Percentiles rank a stretch among this genome's conserved stretches.
phyloP scores from a whole-genome alignment of 2,888 invertebrate genomes.

The Microctonus brassicae region DNA sequence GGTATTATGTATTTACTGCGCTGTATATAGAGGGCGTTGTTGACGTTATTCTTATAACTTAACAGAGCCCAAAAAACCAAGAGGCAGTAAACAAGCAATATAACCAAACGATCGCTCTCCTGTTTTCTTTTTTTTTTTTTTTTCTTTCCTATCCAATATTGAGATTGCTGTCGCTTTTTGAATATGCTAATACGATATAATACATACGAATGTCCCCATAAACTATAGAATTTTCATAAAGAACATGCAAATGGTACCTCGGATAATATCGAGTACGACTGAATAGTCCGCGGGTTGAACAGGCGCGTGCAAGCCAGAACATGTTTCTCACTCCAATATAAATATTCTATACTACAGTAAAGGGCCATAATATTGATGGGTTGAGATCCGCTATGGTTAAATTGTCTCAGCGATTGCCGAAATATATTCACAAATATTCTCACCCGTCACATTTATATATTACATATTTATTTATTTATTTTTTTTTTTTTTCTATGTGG shows the following conservation, averaged over 20 bases:
- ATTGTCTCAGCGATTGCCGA: slow-evolving; percentile 9
- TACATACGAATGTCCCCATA: slow-evolving; percentile 69
- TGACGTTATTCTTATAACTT: background rate
- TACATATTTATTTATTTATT: background rate
- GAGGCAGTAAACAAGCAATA: slow-evolving; percentile 67
- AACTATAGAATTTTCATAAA: slow-evolving; percentile 70
- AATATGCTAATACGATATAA: slow-evolving; percentile 70
- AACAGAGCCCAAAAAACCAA: background rate
- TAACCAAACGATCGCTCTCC: slow-evolving; percentile 49
- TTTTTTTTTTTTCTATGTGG: background rate
- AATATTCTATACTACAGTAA: background rate
- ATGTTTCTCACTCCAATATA: background rate
- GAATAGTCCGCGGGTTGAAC: background rate
- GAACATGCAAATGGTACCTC: slow-evolving; percentile 66
- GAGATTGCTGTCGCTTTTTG: slow-evolving; percentile 69
- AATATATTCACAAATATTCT: slow-evolving; percentile 24
- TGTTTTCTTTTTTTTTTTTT: slow-evolving; percentile 20
- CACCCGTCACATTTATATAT: background rate
- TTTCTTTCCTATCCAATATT: slow-evolving; percentile 66
- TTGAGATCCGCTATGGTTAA: no score
- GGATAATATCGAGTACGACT: slow-evolving; percentile 61
- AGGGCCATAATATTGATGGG: background rate
- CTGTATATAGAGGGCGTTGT: background rate
- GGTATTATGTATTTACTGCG: background rate
- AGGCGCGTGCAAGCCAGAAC: background rate